Evolutionary conservation across 2,113 vertebrate genomes (phyloP), one percentile per base, ranked within the genome.

Genomic region (Catharus minimus): DNA sequence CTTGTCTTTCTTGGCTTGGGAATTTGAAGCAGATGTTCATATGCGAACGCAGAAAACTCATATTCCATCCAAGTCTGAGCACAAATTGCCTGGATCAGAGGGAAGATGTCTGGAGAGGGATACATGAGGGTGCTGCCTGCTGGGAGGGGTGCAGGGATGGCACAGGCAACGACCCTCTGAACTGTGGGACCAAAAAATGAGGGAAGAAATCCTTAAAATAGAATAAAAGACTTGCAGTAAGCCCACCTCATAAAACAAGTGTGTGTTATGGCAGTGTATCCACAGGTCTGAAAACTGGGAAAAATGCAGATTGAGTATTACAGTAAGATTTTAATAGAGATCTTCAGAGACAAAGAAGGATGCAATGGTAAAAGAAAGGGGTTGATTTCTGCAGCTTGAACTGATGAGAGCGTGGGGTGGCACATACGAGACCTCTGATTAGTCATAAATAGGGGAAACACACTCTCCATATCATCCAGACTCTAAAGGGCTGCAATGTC

Each of bases 21-120:
- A 90, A 95, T 93, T 92, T 60, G 92, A 95, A 95, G 93, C 95
- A 95, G 95, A 95, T 92, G 92, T 94, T 95, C 95, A 33, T 41
- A 52, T 60, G 87, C 24, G 88, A 95, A 92, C 93, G 94, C 46
- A 58, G 68, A 92, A 85, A 86, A 9, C 1, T 4, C 67, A 52
- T 41, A 49, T 69, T 62, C 47, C 15, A 5, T 73, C 92, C 93
- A 92, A 86, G 62, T 67, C 81, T 92, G 92, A 90, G 86, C 74
- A 91, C 52, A 76, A 36, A 87, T 6, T 9, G 9, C 32, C 19
- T 24, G 81, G 74, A 64, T 90, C 71, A 58, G 64, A 71, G 75
- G 74, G 50, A 91, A 49, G 81, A 67, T 55, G 62, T 58, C 57
- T 28, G 79, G 58, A 21, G 46, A 82, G 52, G 81, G 15, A 61